Percentiles rank a stretch among this genome's conserved stretches.
Evolutionary conservation across 2,888 invertebrate genomes (phyloP).

Genomic region (Trachelus tabidus): DNA sequence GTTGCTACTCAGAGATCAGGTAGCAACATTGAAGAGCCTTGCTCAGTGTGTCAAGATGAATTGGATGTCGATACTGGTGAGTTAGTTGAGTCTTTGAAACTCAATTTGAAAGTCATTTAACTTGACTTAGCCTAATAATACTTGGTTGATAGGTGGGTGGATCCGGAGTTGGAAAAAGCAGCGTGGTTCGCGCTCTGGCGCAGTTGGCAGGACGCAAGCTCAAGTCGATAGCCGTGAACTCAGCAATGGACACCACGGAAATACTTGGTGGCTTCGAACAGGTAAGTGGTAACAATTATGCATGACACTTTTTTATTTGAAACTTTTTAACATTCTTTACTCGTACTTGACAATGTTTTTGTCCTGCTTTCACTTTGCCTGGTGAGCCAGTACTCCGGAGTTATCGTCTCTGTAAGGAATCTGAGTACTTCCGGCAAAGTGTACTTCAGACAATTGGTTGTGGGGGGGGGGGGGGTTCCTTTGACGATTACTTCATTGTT

Average conservation of each 20-base stretch:
- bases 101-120: neutral
- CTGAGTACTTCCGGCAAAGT: neutral
- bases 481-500: neutral
- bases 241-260: conserved; percentile 94
- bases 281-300: conserved; percentile 66
- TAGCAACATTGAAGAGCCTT: conserved; percentile 79
- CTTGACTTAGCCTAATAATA: neutral
- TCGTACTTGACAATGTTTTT: neutral
- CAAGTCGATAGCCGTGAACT: conserved; percentile 82
- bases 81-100: conserved; percentile 38
- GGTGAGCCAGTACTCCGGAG: neutral
- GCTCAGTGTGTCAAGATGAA: conserved; percentile 90
- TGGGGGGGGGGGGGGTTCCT: neutral
- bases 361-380: neutral
- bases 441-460: neutral
- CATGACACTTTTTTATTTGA: neutral
- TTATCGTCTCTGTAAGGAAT: neutral
- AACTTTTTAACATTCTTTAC: neutral
- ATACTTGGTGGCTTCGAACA: conserved; percentile 98
- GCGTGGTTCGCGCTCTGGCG: conserved; percentile 80
- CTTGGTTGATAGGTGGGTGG: conserved; percentile 73
- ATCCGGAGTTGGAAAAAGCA: conserved; percentile 83
- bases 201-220: conserved; percentile 80
- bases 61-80: conserved; percentile 91
- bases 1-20: conserved; percentile 70